Percentiles rank a stretch among this genome's conserved stretches.
Conservation (phyloP, 2,113 vertebrate species). For the Kryptolebias marmoratus region DNA sequence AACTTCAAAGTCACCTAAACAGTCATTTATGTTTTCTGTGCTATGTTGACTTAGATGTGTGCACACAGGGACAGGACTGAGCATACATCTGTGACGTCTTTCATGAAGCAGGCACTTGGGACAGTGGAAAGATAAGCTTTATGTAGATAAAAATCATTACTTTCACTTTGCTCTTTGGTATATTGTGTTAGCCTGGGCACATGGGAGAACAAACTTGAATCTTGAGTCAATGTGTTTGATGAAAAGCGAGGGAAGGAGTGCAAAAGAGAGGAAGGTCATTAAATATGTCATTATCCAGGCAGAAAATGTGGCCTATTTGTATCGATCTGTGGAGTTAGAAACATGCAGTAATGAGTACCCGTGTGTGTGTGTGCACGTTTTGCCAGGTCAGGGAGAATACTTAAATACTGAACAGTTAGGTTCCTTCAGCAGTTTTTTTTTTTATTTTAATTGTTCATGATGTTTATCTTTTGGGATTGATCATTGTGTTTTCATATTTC, state of each 20-base stretch:
- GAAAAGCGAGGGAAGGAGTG: slow-evolving; percentile 9
- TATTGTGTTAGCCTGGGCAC: not conserved
- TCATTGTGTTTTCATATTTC: slow-evolving; percentile 6
- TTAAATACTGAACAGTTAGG: slow-evolving; percentile 1
- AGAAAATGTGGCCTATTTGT: slow-evolving; percentile 51
- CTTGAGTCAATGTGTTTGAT: slow-evolving; percentile 20
- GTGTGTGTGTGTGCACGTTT: slow-evolving; percentile 1
- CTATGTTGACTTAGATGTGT: not conserved
- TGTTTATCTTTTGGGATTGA: slow-evolving; percentile 6
- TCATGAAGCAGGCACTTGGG: slow-evolving; percentile 15
- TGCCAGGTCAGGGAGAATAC: not conserved
- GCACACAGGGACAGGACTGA: not conserved
- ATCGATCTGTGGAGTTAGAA: slow-evolving; percentile 44
- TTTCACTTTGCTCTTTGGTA: not conserved
- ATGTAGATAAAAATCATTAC: slow-evolving; percentile 8
- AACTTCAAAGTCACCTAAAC: slow-evolving; percentile 12
- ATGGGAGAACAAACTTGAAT: not conserved
- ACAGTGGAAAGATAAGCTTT: not conserved
- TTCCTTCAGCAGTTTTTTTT: not conserved
- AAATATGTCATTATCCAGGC: slow-evolving; percentile 59
- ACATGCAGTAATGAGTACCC: slow-evolving; percentile 31
- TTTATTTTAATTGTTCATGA: not conserved
- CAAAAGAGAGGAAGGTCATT: slow-evolving; percentile 32
- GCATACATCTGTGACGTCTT: slow-evolving; percentile 17
- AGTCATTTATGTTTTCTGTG: not conserved